These are phyloP conservation scores for Apeltes quadracus DNA, from an alignment of 2,113 vertebrate genomes.

Conservation along the genomic window DNA sequence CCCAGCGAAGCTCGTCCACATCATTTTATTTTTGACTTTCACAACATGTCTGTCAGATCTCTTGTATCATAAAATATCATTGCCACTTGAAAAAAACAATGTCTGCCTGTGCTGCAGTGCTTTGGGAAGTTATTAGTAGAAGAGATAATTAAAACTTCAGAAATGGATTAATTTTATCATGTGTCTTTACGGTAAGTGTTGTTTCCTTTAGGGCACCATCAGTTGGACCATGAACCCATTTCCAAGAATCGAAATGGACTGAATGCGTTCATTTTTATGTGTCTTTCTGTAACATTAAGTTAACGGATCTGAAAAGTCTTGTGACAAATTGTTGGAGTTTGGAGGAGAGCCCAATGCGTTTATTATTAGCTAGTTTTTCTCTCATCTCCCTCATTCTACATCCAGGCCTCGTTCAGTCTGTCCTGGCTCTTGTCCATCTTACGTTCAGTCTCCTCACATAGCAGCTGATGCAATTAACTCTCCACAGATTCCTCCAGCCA, in stretches of 20 bases:
- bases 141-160: background rate
- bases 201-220: background rate
- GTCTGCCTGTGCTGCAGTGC: background rate
- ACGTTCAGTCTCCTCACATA: constrained; percentile 43
- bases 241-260: background rate
- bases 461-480: constrained; percentile 71
- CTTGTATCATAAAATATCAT: background rate
- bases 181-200: background rate
- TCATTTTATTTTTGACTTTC: background rate
- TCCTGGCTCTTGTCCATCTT: constrained; percentile 59
- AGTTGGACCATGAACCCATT: background rate
- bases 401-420: constrained; percentile 23
- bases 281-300: background rate
- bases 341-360: background rate
- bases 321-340: background rate
- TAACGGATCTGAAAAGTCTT: background rate
- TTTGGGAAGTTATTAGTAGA: background rate
- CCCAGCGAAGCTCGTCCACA: background rate
- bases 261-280: background rate
- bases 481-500: constrained; percentile 63
- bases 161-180: no score
- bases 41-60: background rate
- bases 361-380: constrained; percentile 40
- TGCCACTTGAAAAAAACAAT: background rate
- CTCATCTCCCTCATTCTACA: constrained; percentile 17